A percentile compares a stretch with the other conserved stretches of the same genome.
These are phyloP conservation scores for Tribolium castaneum DNA, from an alignment of 1,140 invertebrate genomes.

Conservation along the genomic window DNA sequence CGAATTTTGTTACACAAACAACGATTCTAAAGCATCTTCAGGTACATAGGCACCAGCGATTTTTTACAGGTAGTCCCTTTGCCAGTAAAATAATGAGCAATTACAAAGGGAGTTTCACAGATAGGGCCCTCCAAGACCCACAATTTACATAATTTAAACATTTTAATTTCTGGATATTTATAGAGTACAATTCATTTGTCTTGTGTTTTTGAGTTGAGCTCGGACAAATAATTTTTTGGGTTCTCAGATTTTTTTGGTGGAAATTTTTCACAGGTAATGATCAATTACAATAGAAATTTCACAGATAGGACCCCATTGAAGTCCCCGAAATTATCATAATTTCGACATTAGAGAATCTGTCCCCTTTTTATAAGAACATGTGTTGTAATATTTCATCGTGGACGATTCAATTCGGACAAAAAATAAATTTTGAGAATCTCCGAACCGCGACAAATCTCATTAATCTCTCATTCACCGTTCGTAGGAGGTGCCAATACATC, in stretches of 20 bases:
- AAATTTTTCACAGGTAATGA: not conserved
- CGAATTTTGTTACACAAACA: slow-evolving; percentile 2
- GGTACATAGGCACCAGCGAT: not conserved
- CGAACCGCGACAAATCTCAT: slow-evolving; percentile 20
- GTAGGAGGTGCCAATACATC: slow-evolving; percentile 25
- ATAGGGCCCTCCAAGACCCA: not conserved
- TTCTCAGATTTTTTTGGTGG: not conserved
- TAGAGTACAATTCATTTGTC: too few species aligned
- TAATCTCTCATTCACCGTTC: slow-evolving; percentile 1
- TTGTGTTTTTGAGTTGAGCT: too few species aligned
- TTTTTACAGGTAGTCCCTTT: not conserved
- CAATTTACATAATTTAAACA: not conserved
- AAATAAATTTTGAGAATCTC: slow-evolving; percentile 34
- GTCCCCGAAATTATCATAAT: slow-evolving; percentile 34
- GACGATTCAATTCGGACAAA: slow-evolving; percentile 30
- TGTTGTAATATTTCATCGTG: slow-evolving; percentile 32
- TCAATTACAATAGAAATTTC: slow-evolving; percentile 5
- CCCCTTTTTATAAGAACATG: slow-evolving; percentile 20
- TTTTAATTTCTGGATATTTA: not conserved
- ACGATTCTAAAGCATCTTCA: not conserved
- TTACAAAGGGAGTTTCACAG: not conserved
- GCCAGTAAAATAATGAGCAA: not conserved
- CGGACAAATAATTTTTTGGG: too few species aligned
- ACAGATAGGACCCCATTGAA: slow-evolving; percentile 1
- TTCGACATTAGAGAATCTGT: slow-evolving; percentile 35